phyloP scores from a whole-genome alignment of 2,797 vertebrate genomes.

The Lepilemur septentrionalis region DNA sequence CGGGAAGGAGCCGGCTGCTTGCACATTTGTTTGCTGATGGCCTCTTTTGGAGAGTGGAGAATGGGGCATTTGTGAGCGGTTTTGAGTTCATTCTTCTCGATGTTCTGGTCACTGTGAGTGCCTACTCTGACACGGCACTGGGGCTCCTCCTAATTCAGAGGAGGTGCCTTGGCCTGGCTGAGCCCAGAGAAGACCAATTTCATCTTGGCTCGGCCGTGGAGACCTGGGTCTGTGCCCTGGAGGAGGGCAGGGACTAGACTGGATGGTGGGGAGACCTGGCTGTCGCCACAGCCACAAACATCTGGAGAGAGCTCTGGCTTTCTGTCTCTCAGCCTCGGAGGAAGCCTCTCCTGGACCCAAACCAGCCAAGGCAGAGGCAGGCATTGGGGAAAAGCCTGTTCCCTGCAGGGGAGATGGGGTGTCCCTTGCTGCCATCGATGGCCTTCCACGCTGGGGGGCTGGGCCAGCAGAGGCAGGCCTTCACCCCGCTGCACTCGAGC shows the following conservation, averaged over 20 bases:
- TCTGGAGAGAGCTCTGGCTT: background rate
- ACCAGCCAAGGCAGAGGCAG: background rate
- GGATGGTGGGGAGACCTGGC: background rate
- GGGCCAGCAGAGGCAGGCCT: background rate
- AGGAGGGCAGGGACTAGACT: background rate
- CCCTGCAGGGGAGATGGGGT: background rate
- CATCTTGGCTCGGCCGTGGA: background rate
- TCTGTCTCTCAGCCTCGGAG: background rate
- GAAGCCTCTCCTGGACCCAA: background rate
- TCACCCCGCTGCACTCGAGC: accelerated
- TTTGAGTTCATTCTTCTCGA: background rate
- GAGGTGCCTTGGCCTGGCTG: too few relatives aligned
- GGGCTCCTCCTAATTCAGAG: background rate
- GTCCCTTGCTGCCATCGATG: background rate
- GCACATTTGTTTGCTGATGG: background rate
- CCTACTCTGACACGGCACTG: accelerated
- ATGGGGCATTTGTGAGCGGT: accelerated
- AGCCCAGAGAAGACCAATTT: background rate
- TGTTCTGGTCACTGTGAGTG: background rate
- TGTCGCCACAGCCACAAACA: background rate
- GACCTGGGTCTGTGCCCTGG: background rate
- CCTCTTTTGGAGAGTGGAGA: background rate
- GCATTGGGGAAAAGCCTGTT: background rate
- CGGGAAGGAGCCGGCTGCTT: background rate
- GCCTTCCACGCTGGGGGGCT: background rate